Evolutionary conservation across 2,888 invertebrate genomes (phyloP), one percentile per base, ranked within the genome.

Genomic region (Ormia ochracea): DNA sequence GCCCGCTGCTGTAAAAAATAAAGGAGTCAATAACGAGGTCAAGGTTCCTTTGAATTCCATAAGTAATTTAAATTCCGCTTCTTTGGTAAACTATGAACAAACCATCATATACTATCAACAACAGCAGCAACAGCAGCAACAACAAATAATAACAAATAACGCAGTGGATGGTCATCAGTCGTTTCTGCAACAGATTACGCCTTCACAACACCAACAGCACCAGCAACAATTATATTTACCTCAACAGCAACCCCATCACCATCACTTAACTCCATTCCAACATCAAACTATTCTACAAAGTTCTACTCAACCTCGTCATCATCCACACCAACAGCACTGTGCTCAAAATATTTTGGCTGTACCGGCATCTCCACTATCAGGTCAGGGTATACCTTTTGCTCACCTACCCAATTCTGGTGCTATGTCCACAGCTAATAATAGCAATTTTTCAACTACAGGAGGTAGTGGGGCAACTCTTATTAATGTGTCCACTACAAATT

Each of bases 381-480:
- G 76, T 36, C 80, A 80, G 58, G 80, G 43, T 36, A 56, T 82
- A 69, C 82, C 84, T 10, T 84, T 84, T 48, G 83, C 84, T 73
- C 85, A 85, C 58, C 56, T 85, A 26, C 83, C 84, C 23, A 77
- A 83, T 14, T 48, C 81, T 19, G 88, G 90, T 90, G 84, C 88
- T 87, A 70, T 88, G 85, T 85, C 88, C 85, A 12, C 52, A 14
- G 87, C 89, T 85, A 84, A 85, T 81, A 84, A 90, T 88, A 89
- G 89, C 88, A 89, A 90, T 87, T 88, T 90, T 88, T 89, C 86
- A 86, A 87, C 90, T 7, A 48, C 56, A 45, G 56, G 65, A 56
- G 38, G 54, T 91, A 28, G 45, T 65, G 63, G 45, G 12, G 88
- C 89, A 90, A 88, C 92, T 90, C 89, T 91, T 85, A 88, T 89